Conservation (phyloP, 2,113 vertebrate species). For the Laticauda laticaudata region DNA sequence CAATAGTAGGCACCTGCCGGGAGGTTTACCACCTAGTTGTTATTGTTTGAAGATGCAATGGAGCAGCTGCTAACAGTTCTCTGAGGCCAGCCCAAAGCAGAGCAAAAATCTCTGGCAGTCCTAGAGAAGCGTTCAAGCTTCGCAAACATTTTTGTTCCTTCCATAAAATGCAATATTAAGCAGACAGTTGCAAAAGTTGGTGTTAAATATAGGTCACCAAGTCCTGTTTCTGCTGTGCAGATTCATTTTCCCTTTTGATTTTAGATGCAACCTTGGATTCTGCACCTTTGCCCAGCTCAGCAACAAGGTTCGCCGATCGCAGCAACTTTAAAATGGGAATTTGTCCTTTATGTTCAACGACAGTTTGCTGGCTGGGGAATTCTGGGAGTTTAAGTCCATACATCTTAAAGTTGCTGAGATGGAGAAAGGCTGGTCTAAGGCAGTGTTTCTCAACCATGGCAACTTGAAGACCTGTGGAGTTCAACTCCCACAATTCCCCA, state of each 20-base stretch:
- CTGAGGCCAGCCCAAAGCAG: not conserved
- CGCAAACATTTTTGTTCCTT: not conserved
- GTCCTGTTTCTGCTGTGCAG: not conserved
- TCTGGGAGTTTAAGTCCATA: not conserved
- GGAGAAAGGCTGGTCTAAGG: not conserved
- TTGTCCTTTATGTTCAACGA: not conserved
- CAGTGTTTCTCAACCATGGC: not conserved
- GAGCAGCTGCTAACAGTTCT: not conserved
- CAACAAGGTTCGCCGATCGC: not conserved
- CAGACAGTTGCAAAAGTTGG: not conserved
- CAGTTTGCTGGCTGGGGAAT: not conserved
- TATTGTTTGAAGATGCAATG: not conserved
- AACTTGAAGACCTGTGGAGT: not conserved
- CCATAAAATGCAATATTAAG: not conserved
- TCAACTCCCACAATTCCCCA: not conserved
- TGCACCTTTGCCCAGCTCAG: not conserved
- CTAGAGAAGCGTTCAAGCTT: not conserved
- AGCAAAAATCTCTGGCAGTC: not conserved
- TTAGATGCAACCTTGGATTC: not conserved
- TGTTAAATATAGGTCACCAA: not conserved
- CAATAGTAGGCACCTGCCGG: not conserved
- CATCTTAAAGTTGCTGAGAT: not conserved
- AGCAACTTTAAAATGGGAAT: not conserved
- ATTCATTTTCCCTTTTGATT: not conserved
- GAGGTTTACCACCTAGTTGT: not conserved